These are phyloP conservation scores for Mimumesa dahlbomi DNA, from an alignment of 2,888 invertebrate genomes.

Conservation along the genomic window DNA sequence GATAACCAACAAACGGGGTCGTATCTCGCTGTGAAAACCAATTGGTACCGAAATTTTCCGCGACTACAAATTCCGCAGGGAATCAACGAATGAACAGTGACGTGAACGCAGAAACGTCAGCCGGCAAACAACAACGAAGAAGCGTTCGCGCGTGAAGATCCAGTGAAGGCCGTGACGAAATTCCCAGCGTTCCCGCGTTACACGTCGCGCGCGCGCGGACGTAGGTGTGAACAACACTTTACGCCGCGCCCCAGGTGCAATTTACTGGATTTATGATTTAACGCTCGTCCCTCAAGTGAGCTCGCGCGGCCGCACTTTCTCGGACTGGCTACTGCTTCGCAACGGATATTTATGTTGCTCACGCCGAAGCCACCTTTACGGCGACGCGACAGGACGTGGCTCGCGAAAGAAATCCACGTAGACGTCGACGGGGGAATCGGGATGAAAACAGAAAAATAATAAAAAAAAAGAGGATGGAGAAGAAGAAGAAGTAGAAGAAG, in stretches of 20 bases:
- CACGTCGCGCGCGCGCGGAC: constrained; percentile 31
- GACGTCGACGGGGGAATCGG: too few relatives aligned
- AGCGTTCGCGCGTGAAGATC: constrained; percentile 29
- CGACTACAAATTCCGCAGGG: too few relatives aligned
- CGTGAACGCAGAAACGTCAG: constrained; percentile 10
- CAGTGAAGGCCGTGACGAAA: constrained; percentile 64
- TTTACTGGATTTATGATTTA: constrained; percentile 75
- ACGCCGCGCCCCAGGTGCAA: constrained; percentile 64
- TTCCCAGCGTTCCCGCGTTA: constrained; percentile 40
- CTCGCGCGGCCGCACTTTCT: constrained; percentile 4
- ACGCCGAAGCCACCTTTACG: constrained; percentile 5
- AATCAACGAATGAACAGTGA: too few relatives aligned
- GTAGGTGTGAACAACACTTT: constrained; percentile 65
- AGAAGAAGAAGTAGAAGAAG: neutral
- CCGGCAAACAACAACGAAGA: constrained; percentile 13
- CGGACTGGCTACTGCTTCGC: constrained; percentile 1
- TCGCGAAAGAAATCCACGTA: neutral
- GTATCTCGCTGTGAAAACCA: too few relatives aligned
- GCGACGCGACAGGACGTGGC: neutral
- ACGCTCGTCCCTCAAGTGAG: constrained; percentile 69
- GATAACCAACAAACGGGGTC: too few relatives aligned
- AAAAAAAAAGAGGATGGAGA: constrained; percentile 2
- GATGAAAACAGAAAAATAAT: neutral
- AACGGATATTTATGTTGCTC: constrained; percentile 19
- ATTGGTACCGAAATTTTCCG: too few relatives aligned